Conservation (phyloP, 2,888 invertebrate species). For the Caenorhabditis sp. region DNA sequence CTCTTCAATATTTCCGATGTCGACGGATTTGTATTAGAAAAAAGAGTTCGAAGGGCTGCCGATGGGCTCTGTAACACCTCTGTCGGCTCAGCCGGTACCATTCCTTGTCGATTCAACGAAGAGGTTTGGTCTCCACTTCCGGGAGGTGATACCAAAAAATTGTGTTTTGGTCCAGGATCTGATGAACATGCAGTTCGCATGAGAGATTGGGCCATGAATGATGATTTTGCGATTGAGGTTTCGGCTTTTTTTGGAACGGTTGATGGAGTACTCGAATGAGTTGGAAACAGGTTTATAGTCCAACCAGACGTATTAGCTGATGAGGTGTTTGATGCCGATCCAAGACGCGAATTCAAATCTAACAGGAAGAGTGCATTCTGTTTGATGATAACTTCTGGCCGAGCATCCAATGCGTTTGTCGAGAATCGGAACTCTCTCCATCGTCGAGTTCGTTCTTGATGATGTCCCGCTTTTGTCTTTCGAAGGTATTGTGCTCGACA, state of each 20-base stretch:
- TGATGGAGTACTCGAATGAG: constrained; percentile 45
- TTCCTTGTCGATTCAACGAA: constrained; percentile 27
- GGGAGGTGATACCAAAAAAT: constrained; percentile 39
- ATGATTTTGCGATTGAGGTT: constrained; percentile 20
- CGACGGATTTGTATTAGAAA: constrained; percentile 48
- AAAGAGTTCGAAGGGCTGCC: constrained; percentile 54
- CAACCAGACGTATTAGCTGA: constrained; percentile 75
- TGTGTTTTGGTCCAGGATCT: constrained; percentile 64
- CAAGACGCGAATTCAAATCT: constrained; percentile 76
- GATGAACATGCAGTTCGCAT: constrained; percentile 69
- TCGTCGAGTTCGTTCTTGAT: constrained; percentile 55
- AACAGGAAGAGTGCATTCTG: constrained; percentile 93
- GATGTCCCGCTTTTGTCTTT: constrained; percentile 57
- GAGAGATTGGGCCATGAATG: constrained; percentile 35
- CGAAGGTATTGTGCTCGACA: constrained; percentile 83
- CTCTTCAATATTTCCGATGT: constrained; percentile 75
- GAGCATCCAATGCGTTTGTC: constrained; percentile 44
- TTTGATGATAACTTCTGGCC: constrained; percentile 76
- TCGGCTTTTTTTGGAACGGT: constrained; percentile 36
- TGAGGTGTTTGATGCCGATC: constrained; percentile 60
- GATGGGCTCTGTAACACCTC: constrained; percentile 57
- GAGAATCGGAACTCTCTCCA: constrained; percentile 61
- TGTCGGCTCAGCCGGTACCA: constrained; percentile 14
- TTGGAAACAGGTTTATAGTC: constrained; percentile 71
- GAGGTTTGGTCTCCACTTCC: constrained; percentile 24